Conservation (phyloP, 2,888 invertebrate genomes). For the Drosophila subquinaria region DNA sequence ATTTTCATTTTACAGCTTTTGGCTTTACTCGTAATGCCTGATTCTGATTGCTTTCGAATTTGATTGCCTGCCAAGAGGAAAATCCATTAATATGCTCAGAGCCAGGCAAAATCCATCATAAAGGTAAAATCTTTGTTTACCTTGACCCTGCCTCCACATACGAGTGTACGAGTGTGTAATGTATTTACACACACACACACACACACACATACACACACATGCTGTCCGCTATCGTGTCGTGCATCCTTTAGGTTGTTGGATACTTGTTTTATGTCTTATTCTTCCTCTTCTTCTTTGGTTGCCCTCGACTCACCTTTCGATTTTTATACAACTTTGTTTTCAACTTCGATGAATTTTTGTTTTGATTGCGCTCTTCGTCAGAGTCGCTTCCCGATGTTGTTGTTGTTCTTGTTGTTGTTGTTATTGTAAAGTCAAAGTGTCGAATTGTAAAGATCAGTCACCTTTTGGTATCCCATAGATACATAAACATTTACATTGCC, state of each 20-base stretch:
- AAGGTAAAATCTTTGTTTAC: constrained; percentile 69
- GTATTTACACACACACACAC: constrained; percentile 4
- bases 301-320: constrained; percentile 70
- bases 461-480: constrained; percentile 71
- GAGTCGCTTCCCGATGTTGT: constrained; percentile 7
- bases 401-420: constrained; percentile 33
- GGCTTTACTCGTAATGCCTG: constrained; percentile 23
- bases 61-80: constrained; percentile 27
- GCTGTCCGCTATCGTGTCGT: constrained; percentile 46
- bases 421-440: constrained; percentile 74
- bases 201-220: constrained; percentile 3
- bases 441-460: constrained; percentile 80
- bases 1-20: constrained; percentile 55
- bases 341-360: constrained; percentile 72
- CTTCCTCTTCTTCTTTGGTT: constrained; percentile 50
- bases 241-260: constrained; percentile 73
- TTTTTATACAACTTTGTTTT: constrained; percentile 75
- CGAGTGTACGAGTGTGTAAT: constrained; percentile 21
- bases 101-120: constrained; percentile 71
- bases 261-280: constrained; percentile 77
- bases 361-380: constrained; percentile 70
- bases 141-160: constrained; percentile 72
- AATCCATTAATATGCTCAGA: constrained; percentile 75
- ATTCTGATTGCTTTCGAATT: constrained; percentile 59
- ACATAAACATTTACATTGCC: constrained; percentile 73